Percentiles rank a stretch among this genome's conserved stretches.
phyloP scores from a whole-genome alignment of 2,797 vertebrate genomes.

The Rhadinocentrus ornatus region DNA sequence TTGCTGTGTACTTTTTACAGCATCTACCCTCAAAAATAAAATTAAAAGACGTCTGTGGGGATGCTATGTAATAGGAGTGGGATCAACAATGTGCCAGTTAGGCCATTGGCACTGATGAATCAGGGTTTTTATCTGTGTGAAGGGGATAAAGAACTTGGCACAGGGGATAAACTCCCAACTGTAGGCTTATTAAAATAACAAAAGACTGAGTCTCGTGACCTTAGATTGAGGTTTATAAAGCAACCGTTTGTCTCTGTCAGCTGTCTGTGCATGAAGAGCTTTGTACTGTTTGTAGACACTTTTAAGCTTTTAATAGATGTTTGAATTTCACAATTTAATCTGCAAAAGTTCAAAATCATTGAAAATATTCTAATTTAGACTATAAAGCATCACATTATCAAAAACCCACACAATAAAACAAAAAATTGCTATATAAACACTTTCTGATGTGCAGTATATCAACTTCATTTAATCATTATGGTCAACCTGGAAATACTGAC shows the following conservation, averaged over 20 bases:
- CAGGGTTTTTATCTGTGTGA: conserved; percentile 68
- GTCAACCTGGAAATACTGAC: not conserved
- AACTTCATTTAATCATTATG: too few species aligned
- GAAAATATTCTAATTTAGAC: too few species aligned
- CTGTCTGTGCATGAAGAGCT: conserved; percentile 13
- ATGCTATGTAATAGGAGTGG: conserved; percentile 8
- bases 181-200: conserved; percentile 64
- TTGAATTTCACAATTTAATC: not conserved
- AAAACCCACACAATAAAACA: not conserved
- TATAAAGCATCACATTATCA: too few species aligned
- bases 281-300: not conserved
- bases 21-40: not conserved
- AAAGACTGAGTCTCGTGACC: conserved; percentile 51
- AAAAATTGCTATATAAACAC: too few species aligned
- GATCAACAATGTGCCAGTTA: conserved; percentile 47
- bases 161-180: conserved; percentile 44
- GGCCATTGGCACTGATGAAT: conserved; percentile 59
- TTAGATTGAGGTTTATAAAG: conserved; percentile 62
- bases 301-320: not conserved
- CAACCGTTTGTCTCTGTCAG: conserved; percentile 14
- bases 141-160: conserved; percentile 68
- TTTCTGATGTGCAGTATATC: too few species aligned
- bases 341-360: too few species aligned
- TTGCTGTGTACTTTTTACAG: too few species aligned
- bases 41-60: not conserved